Conservation (phyloP, 1,140 invertebrate species). For the Trachymyrmex cornetzi region DNA sequence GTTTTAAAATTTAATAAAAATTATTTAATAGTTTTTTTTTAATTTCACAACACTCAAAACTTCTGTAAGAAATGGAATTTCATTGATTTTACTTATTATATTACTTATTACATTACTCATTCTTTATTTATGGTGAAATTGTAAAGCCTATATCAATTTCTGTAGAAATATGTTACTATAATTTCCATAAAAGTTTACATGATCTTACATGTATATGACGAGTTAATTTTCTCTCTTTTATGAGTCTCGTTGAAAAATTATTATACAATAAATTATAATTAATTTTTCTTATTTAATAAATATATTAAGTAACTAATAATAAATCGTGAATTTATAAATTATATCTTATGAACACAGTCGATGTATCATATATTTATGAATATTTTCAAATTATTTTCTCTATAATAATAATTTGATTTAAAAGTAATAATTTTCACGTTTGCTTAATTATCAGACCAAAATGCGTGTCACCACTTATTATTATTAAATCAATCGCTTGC, state of each 20-base stretch:
- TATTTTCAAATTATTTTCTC: background rate
- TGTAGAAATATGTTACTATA: background rate
- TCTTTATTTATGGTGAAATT: background rate
- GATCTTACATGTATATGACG: background rate
- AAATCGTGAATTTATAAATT: background rate
- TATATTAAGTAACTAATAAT: slow-evolving; percentile 4
- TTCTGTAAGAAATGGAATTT: background rate
- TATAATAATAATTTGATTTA: slow-evolving; percentile 29
- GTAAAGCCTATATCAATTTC: background rate
- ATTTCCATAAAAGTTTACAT: background rate
- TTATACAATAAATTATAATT: background rate
- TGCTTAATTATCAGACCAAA: slow-evolving; percentile 31
- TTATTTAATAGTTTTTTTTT: background rate
- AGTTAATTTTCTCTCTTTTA: background rate
- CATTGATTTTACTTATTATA: background rate
- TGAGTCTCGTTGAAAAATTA: background rate
- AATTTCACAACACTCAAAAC: background rate
- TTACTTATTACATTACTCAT: background rate
- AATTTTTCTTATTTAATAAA: background rate
- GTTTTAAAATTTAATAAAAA: background rate
- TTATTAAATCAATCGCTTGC: slow-evolving; percentile 50
- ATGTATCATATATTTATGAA: background rate
- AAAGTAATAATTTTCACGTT: slow-evolving; percentile 20
- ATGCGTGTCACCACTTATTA: slow-evolving; percentile 24
- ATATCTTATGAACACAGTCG: background rate